Evolutionary conservation across 2,113 vertebrate species (phyloP).

Genomic region (Mesembrinibis cayennensis): DNA sequence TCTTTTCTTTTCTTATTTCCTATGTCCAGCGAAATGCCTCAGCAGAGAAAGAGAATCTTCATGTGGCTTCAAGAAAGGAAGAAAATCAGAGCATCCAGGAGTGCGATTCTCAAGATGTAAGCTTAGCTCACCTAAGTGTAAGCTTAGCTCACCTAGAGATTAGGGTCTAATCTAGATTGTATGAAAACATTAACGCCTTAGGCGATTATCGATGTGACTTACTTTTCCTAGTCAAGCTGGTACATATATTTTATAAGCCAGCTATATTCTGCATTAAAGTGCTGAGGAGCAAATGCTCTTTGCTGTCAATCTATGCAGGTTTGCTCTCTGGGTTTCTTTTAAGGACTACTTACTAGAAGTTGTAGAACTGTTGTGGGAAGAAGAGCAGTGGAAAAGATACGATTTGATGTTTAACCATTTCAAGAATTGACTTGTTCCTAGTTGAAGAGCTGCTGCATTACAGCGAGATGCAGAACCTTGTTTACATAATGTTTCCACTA

Average conservation of each 20-base stretch:
- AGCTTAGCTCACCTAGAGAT: slow-evolving; percentile 32
- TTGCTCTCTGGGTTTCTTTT: background rate
- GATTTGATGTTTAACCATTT: background rate
- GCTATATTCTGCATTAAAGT: background rate
- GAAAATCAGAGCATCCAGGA: slow-evolving; percentile 51
- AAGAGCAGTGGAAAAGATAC: background rate
- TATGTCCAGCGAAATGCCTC: slow-evolving; percentile 15
- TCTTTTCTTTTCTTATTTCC: background rate
- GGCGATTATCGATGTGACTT: accelerated
- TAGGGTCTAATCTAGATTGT: background rate
- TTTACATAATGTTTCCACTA: background rate
- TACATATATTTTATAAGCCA: background rate
- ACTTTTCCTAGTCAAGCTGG: background rate
- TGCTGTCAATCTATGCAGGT: background rate
- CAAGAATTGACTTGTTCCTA: background rate
- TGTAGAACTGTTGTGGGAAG: background rate
- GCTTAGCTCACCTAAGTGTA: slow-evolving; percentile 52
- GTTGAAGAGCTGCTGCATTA: background rate
- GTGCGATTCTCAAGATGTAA: slow-evolving; percentile 74
- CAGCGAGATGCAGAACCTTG: background rate
- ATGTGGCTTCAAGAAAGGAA: slow-evolving; percentile 31
- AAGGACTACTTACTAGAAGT: background rate
- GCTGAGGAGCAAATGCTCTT: background rate
- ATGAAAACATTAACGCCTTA: background rate
- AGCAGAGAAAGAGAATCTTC: slow-evolving; percentile 40